Percentiles rank a stretch among this genome's conserved stretches.
phyloP scores from a whole-genome alignment of 64 coral and sea anemone species.

The Actinia tenebrosa region DNA sequence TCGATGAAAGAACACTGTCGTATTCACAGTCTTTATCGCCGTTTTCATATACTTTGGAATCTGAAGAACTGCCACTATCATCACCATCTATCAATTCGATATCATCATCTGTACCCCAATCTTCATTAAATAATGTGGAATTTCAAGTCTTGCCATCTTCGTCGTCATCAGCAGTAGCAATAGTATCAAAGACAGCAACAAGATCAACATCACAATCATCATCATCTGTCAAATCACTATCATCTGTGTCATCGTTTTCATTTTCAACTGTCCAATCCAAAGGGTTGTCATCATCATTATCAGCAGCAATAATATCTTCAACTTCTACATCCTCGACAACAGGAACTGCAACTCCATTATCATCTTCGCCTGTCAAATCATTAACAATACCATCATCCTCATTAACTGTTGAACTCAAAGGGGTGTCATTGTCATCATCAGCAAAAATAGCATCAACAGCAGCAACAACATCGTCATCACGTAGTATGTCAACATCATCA shows the following conservation, averaged over 20 bases:
- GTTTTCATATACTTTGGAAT: not conserved
- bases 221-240: not conserved
- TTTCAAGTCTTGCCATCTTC: not conserved
- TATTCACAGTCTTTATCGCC: not conserved
- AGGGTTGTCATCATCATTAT: not conserved
- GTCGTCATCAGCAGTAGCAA: not conserved
- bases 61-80: not conserved
- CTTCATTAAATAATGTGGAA: not conserved
- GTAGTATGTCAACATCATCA: not conserved
- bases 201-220: not conserved
- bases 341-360: not conserved
- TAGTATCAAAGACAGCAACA: not conserved
- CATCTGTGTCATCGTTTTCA: not conserved
- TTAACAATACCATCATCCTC: not conserved
- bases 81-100: not conserved
- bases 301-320: not conserved
- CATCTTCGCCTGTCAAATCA: not conserved
- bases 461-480: not conserved
- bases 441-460: not conserved
- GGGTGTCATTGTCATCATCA: not conserved
- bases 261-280: not conserved
- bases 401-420: not conserved
- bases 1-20: not conserved
- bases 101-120: not conserved
- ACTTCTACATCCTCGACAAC: not conserved